Evolutionary conservation across 2,888 invertebrate species (phyloP), one percentile per base, ranked within the genome.

Genomic region (Dascillus cervinus): DNA sequence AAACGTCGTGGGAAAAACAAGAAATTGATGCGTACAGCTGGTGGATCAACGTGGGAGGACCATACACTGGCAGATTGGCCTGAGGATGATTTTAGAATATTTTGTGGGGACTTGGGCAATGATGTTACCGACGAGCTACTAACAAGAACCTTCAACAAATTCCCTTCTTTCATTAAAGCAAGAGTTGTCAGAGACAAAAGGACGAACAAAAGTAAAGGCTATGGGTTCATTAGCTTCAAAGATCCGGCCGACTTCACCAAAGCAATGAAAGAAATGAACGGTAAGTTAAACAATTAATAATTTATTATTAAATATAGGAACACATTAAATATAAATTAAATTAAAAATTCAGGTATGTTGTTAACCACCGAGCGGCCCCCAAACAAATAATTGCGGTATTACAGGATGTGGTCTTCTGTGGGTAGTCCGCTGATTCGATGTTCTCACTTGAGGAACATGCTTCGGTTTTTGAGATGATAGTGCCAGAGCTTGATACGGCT

Each of bases 221-320:
- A 94, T 62, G 98, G 98, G 1, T 98, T 98, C 64, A 91, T 97
- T 43, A 96, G 96, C 55, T 98, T 98, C 63, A 91, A 89, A 54
- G 95, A 97, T 64, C 95, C 96, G 0, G 84, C 87, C 15, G 98
- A 98, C 64, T 98, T 97, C 58, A 94, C 94, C 30, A 82, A 87
- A 52, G 98, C 98, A 4, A 97, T 97, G 87, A 89, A 96, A 58
- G 98, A 99, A 71, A 94, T 98, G 90, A 97, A 99, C 64, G 98
- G 92, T 90, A 60, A 77, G 73, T 63, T 29, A 17, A n/a, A n/a
- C n/a, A n/a, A n/a, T n/a, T n/a, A n/a, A n/a, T n/a, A n/a, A n/a
- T n/a, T n/a, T n/a, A n/a, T n/a, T n/a, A n/a, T n/a, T n/a, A n/a
- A n/a, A n/a, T n/a, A n/a, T n/a, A n/a, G n/a, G n/a, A n/a, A 4